phyloP scores from a whole-genome alignment of 2,797 vertebrate genomes.

The Eleutherodactylus coqui region DNA sequence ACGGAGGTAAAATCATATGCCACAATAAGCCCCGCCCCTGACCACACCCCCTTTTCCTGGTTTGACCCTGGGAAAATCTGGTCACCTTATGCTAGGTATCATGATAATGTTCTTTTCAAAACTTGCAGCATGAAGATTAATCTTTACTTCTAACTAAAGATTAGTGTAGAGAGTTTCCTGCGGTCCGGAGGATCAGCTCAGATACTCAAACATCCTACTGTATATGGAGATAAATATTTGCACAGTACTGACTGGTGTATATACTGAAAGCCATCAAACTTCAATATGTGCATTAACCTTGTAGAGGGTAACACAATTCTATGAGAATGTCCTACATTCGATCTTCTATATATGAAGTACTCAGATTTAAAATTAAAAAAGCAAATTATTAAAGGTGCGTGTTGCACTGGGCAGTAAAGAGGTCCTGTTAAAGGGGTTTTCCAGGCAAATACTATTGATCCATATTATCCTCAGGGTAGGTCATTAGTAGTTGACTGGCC shows the following conservation, averaged over 20 bases:
- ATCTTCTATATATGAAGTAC: not conserved
- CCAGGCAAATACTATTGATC: too few relatives aligned
- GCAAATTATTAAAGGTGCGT: too few relatives aligned
- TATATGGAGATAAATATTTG: slow-evolving; percentile 55
- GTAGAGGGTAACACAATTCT: not conserved
- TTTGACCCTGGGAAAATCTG: too few relatives aligned
- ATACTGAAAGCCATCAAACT: not conserved
- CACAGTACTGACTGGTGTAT: not conserved
- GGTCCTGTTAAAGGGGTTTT: too few relatives aligned
- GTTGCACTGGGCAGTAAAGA: too few relatives aligned
- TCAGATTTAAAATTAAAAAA: not conserved
- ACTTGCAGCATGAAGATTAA: not conserved
- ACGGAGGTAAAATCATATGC: too few relatives aligned
- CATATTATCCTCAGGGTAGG: too few relatives aligned
- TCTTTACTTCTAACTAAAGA: not conserved
- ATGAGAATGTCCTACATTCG: not conserved
- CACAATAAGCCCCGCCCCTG: too few relatives aligned
- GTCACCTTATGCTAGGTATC: too few relatives aligned
- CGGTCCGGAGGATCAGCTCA: slow-evolving; percentile 4
- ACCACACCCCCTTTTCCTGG: too few relatives aligned
- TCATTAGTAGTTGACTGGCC: too few relatives aligned
- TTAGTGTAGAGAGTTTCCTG: not conserved
- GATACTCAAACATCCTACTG: slow-evolving; percentile 30
- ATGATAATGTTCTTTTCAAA: not conserved
- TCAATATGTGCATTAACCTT: slow-evolving; percentile 39